phyloP scores from a whole-genome alignment of 2,888 invertebrate genomes.

The Drosophila demipolita region DNA sequence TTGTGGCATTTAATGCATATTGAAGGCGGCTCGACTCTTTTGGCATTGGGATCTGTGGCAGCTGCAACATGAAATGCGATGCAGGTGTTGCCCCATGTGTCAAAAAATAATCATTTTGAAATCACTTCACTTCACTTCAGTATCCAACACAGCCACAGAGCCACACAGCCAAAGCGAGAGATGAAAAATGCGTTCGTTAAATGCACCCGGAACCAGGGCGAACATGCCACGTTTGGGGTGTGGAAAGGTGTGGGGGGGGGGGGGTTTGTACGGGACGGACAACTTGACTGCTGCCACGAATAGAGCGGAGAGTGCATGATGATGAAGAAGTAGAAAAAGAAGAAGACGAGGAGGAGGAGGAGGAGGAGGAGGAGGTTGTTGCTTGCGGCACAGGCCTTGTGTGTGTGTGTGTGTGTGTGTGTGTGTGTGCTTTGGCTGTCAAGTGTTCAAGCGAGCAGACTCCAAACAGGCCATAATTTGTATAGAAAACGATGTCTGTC shows the following conservation, averaged over 20 bases:
- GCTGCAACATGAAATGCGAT: constrained; percentile 69
- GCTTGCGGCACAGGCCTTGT: constrained; percentile 8
- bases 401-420: neutral
- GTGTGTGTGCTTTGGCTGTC: constrained; percentile 20
- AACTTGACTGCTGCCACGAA: neutral
- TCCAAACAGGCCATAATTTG: constrained; percentile 52
- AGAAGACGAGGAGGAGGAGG: neutral
- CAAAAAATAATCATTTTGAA: constrained; percentile 80
- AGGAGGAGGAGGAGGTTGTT: neutral
- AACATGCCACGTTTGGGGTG: constrained; percentile 24
- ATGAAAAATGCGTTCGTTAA: constrained; percentile 74
- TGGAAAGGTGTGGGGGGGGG: no score
- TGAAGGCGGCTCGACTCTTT: constrained; percentile 44
- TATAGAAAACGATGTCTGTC: constrained; percentile 57
- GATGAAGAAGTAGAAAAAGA: no score
- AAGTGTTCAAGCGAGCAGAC: constrained; percentile 37
- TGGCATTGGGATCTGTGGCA: constrained; percentile 55
- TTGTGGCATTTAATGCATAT: constrained; percentile 48
- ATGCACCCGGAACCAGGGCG: constrained; percentile 48
- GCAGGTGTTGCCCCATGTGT: constrained; percentile 79
- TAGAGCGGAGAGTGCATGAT: neutral
- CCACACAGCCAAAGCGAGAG: neutral
- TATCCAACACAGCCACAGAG: constrained; percentile 8
- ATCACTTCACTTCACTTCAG: constrained; percentile 56
- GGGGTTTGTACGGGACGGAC: neutral